Evolutionary conservation across 2,113 vertebrate genomes (phyloP), one percentile per base, ranked within the genome.

Genomic region (Cygnus buccinator): DNA sequence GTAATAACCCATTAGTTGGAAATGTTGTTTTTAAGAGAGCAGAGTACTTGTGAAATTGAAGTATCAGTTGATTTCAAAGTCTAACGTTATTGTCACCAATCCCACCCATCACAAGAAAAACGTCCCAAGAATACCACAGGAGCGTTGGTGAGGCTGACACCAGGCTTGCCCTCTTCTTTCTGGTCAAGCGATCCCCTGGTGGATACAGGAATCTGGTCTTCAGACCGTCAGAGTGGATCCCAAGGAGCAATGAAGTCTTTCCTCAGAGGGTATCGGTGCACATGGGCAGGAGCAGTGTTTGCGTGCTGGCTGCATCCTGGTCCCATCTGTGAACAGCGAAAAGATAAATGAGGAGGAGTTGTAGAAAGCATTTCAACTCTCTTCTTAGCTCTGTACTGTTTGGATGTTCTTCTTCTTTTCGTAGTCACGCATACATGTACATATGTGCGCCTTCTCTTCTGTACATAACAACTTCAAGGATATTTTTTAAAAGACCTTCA

Each of bases 401-500:
- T 74, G 33, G 50, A 35, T 89, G 66, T 44, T 55, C 43, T 73
- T 55, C 43, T 73, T 70, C 78, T 83, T 76, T 62, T 94, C 67
- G 33, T 61, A 35, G 1, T 81, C 72, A 13, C 68, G 37, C 59
- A 17, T 33, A 19, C 15, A 4, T 3, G 5, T 48, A 25, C 1
- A 4, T 46, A 22, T 13, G 25, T 33, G 50, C 29, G 13, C 65
- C 35, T 89, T 85, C 84, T 86, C 71, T 63, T 78, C 55, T 48
- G 52, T 29, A 58, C 15, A 0, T 29, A 79, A 28, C 0, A 10
- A 70, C 19, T 48, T 70, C 66, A 52, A 48, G 54, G 83, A 67
- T 89, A 8, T 58, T 79, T 90, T 95, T 92, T 85, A 85, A 81
- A 88, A 92, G 72, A 25, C 28, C 39, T 87, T 58, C 14, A 59